Evolutionary conservation across 2,888 invertebrate species (phyloP), one percentile per base, ranked within the genome.

Genomic region (Drosophila monieri): DNA sequence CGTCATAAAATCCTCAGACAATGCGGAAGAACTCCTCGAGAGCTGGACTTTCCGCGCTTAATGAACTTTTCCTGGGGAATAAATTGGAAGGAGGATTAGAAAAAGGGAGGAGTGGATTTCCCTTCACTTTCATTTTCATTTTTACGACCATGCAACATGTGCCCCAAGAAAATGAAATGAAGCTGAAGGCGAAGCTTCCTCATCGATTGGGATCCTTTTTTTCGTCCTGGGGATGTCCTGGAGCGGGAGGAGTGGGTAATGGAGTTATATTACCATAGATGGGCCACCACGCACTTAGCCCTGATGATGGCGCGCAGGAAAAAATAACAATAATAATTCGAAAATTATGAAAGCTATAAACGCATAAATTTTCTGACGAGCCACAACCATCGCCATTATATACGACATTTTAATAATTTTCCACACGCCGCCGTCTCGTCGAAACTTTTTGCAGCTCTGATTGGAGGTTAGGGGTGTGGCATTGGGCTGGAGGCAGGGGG

Each of bases 321-420:
- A 86, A 74, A 80, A 80, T 78, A 80, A 85, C 85, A 86, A 84
- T 85, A 84, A 84, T 86, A 85, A 86, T 84, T 84, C 77, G 68
- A 81, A 84, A 84, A 86, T 85, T 79, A 81, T 84, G 87, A 78
- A 85, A 77, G 87, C 85, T 73, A 86, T 86, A 84, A 86, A 80
- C 74, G 77, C 87, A 86, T 86, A 84, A 86, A 84, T 84, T 84
- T 75, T 54, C 54, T 85, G 72, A 60, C 67, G 61, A 68, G 58
- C 54, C 75, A 67, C 62, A 78, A 78, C 55, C 77, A 71, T 56
- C 39, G 69, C 80, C 80, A 81, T 86, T 84, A 86, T 80, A 84
- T 84, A 86, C 87, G 85, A 84, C 84, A 84, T 84, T 84, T 84
- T 86, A 84, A 85, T 85, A 85, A 81, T 85, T 85, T 85, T 87